Evolutionary conservation across 1,140 invertebrate genomes (phyloP).

Genomic region (Zophobas atratus): DNA sequence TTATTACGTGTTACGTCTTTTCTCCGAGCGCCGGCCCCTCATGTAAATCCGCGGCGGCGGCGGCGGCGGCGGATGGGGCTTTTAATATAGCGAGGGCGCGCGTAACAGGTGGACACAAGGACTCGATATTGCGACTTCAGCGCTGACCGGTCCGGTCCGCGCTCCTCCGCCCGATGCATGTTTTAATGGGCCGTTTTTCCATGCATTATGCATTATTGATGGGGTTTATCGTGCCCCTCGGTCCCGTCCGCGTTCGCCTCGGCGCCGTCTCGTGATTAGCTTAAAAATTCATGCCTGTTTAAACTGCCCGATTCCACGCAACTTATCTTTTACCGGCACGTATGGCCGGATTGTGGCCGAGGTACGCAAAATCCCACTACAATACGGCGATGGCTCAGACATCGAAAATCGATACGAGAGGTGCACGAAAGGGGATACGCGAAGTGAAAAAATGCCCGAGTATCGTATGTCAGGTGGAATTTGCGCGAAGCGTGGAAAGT

Average conservation of each 20-base stretch:
- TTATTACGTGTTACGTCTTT: not conserved
- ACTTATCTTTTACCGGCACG: constrained; percentile 32
- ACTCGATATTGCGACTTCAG: constrained; percentile 42
- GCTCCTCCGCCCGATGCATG: constrained; percentile 7
- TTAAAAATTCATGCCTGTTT: constrained; percentile 42
- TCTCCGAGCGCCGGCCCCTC: not conserved
- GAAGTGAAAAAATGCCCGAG: too few species aligned
- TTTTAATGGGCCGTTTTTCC: constrained; percentile 34
- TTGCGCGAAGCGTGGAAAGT: too few species aligned
- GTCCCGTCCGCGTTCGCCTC: constrained; percentile 35
- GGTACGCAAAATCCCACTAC: constrained; percentile 4
- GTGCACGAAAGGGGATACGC: not conserved
- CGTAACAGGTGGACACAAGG: constrained; percentile 43
- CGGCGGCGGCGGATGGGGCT: not conserved
- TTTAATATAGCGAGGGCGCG: constrained; percentile 28
- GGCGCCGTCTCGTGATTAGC: constrained; percentile 39
- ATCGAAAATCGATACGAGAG: too few species aligned
- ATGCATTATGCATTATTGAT: constrained; percentile 47
- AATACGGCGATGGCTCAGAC: not conserved
- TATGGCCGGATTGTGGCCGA: constrained; percentile 19
- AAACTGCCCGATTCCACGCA: constrained; percentile 40
- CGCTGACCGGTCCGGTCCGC: constrained; percentile 14
- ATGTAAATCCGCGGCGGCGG: not conserved
- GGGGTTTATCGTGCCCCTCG: constrained; percentile 40
- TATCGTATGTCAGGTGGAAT: too few species aligned